Evolutionary conservation across 2,113 vertebrate species (phyloP), one percentile per base, ranked within the genome.

Genomic region (Henicopernis longicauda): DNA sequence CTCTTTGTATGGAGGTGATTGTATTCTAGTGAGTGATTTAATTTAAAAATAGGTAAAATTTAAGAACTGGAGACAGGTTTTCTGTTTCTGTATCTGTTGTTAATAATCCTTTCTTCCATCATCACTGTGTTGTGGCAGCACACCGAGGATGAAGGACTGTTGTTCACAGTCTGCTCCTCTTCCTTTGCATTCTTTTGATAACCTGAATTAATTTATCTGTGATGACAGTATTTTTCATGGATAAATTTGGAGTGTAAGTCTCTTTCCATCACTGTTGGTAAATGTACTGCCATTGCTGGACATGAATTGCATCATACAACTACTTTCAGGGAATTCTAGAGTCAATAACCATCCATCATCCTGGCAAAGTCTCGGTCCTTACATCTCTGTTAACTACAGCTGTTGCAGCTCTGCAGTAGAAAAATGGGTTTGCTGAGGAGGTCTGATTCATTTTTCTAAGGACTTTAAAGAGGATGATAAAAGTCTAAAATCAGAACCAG

Each of bases 281-380:
- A 92, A 84, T 74, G 42, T 32, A 36, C 42, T 83, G 55, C 85
- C 13, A 31, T 78, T 77, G 61, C 50, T 70, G 67, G 92, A 52
- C 38, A 63, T 57, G 67, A 95, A 83, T 92, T 95, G 71, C 71
- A 89, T 86, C 88, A 78, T 57, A 77, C 20, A 78, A 45, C 54
- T 81, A 31, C 67, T 95, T 92, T 72, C 67, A 97, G 55, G 79
- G 85, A 96, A 90, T 90, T 92, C 71, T 55, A 2, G 32, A 74
- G 71, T 83, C 58, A 80, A 70, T 82, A 96, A 93, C 26, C 58
- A 89, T 93, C 90, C 65, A 77, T 94, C 86, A 92, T 29, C 47
- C 69, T 74, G 67, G 50, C 77, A 95, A 95, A 83, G 42, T 72
- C 79, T 81, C 72, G 78, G 76, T 44, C 67, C 32, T 90, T 87